Base-by-base conservation (phyloP, 2,113 vertebrate genomes). In the Datnioides undecimradiatus region DNA sequence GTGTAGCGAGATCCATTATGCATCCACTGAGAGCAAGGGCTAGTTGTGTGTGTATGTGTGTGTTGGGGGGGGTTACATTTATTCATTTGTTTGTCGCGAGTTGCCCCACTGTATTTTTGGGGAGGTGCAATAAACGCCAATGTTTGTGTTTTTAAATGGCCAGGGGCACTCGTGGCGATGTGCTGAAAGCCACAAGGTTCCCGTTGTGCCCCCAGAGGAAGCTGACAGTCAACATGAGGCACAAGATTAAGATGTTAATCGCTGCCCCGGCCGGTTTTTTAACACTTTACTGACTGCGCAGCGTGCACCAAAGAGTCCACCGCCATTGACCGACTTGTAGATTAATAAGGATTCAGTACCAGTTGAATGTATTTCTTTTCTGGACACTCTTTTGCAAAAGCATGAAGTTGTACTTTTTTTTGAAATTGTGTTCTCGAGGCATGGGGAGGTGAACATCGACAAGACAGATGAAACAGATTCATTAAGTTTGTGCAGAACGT, bases 391-490 rank as follows among this genome's bases (percentile, higher is more conserved):
- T 55, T 46, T 66, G 21, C 41, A 72, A 80, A 88, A 77, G 10
- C 60, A 70, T 48, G 54, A 46, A 79, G 67, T 48, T 80, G 41
- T 62, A 68, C 63, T 70, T 82, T 8, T 8, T 79, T 57, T 31
- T 72, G 40, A 79, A 82, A 74, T 38, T 21, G 78, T 78, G 69
- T 75, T 87, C 48, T 71, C 57, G 12, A 68, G 77, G 67, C 57
- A 75, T 1, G 17, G 10, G 25, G 70, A 79, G 70, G 81, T 73
- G 83, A 88, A 82, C 80, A 88, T 86, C 23, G 76, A 87, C 76
- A 63, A 34, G 60, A 81, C 67, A 80, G 72, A 91, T 84, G 74
- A 89, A 90, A 90, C 73, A 72, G 89, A 86, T 83, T 92, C 41
- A 89, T 85, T 89, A 82, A 71, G 49, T 76, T 67, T 85, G 76